Conservation (phyloP, 2,888 invertebrate genomes). For the Helicoverpa assulta region DNA sequence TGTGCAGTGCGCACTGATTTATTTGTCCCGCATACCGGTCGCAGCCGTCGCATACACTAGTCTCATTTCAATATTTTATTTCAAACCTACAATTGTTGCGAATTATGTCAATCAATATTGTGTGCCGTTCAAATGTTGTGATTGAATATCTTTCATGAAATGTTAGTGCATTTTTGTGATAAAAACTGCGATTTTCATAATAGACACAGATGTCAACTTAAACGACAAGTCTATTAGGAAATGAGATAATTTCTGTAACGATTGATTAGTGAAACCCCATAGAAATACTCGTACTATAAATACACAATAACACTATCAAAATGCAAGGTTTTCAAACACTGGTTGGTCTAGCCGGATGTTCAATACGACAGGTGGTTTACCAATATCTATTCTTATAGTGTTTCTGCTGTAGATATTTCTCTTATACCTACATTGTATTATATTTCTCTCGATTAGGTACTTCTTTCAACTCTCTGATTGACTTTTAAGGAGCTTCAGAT, state of each 20-base stretch:
- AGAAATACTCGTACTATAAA: slow-evolving; percentile 10
- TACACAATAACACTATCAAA: slow-evolving; percentile 14
- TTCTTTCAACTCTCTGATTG: too few relatives aligned
- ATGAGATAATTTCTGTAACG: neutral
- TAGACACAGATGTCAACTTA: too few relatives aligned
- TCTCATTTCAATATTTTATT: slow-evolving; percentile 68
- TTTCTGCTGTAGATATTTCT: neutral
- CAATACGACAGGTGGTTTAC: slow-evolving; percentile 45
- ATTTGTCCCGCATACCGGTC: slow-evolving; percentile 75
- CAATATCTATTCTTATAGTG: slow-evolving; percentile 38
- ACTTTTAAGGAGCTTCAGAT: too few relatives aligned
- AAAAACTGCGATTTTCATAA: slow-evolving; percentile 11
- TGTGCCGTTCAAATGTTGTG: slow-evolving; percentile 40
- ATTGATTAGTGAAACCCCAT: slow-evolving; percentile 16
- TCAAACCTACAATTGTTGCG: slow-evolving; percentile 43
- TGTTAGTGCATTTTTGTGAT: slow-evolving; percentile 21
- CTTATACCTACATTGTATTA: too few relatives aligned
- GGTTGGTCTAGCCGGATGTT: slow-evolving; percentile 23
- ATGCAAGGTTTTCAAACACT: slow-evolving; percentile 26
- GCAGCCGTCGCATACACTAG: slow-evolving; percentile 61
- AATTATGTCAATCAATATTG: slow-evolving; percentile 34
- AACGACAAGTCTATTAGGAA: too few relatives aligned
- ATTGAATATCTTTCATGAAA: slow-evolving; percentile 28
- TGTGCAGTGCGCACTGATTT: slow-evolving; percentile 82
- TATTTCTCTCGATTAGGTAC: too few relatives aligned